Evolutionary conservation across 2,797 vertebrate genomes (phyloP).

Genomic region (Xyrichtys novacula): DNA sequence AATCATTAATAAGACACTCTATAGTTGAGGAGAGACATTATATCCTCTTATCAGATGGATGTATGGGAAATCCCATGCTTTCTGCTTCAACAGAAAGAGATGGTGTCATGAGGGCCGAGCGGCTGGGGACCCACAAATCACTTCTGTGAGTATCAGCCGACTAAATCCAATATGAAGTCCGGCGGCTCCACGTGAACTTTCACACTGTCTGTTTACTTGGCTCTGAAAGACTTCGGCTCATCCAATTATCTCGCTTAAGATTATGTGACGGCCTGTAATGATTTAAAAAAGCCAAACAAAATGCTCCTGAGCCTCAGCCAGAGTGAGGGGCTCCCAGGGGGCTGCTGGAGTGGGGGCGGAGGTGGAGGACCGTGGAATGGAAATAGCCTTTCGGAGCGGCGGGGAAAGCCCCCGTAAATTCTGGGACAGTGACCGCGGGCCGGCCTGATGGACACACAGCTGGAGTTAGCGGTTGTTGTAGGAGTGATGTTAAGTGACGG

Average conservation of each 20-base stretch:
- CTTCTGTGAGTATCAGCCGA: constrained; percentile 44
- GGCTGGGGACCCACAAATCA: constrained; percentile 76
- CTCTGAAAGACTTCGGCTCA: constrained; percentile 40
- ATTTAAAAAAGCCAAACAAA: constrained; percentile 50
- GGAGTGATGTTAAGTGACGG: constrained; percentile 43
- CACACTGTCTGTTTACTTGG: constrained; percentile 71
- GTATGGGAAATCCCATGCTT: constrained; percentile 76
- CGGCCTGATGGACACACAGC: constrained; percentile 63
- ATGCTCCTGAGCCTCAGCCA: constrained; percentile 54
- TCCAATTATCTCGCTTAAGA: constrained; percentile 53
- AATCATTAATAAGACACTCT: constrained; percentile 35
- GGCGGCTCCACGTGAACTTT: constrained; percentile 66
- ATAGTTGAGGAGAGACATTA: constrained; percentile 59
- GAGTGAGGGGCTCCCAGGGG: constrained; percentile 55
- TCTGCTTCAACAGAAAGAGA: constrained; percentile 55
- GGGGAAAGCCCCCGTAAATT: constrained; percentile 83
- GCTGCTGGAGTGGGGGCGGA: constrained; percentile 51
- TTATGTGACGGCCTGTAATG: constrained; percentile 40
- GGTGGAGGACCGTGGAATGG: constrained; percentile 35
- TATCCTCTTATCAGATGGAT: constrained; percentile 71
- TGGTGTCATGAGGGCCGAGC: constrained; percentile 62
- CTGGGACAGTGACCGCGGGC: constrained; percentile 65
- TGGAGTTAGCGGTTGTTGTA: constrained; percentile 44
- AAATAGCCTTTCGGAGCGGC: constrained; percentile 65
- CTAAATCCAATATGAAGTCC: constrained; percentile 47